Base-by-base conservation (phyloP, 2,888 invertebrate species). In the Pristionchus maxplancki region DNA sequence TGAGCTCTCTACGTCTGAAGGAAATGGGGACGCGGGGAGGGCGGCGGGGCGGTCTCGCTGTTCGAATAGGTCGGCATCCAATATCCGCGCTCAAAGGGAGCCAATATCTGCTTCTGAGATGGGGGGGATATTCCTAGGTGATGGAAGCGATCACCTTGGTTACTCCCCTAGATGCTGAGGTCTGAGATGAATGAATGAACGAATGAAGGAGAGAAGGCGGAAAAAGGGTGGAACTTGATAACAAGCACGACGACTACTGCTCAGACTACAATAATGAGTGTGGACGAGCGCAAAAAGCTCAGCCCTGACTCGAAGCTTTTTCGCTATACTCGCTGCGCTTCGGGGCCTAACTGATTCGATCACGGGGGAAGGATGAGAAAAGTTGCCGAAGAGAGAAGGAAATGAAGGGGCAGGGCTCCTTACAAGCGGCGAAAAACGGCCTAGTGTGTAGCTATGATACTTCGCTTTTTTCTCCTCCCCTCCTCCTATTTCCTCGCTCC, bases 401-500 rank as follows among this genome's bases (percentile, higher is more conserved):
- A 82, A 82, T 37, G 78, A 78, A 40, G 40, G 44, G 40, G 67
- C 13, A 34, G 31, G 34, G 31, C 31, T 28, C 71, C n/a, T 31
- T 34, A 71, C 37, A 71, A 71, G 71, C 8, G 37, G 37, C 37
- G 71, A 34, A 37, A 71, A 44, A 31, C 58, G 58, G 58, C 58
- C 24, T 24, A 48, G 71, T 40, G 71, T 24, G 71, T 71, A 71
- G 78, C 78, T 78, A 78, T 78, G 78, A 83, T 83, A 31, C 82
- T 83, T 58, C 24, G 82, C 53, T 83, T n/a, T 83, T n/a, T 20
- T 71, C 28, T 31, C 28, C 71, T 71, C n/a, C 71, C 24, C 50
- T 50, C 50, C 82, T 83, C 20, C 50, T 48, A 20, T 48, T 81
- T 50, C 37, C 50, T 44, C 48, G 20, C 28, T 81, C 48, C 44